These are phyloP conservation scores for Diadromus collaris DNA, from an alignment of 2,888 invertebrate genomes.

Conservation along the genomic window DNA sequence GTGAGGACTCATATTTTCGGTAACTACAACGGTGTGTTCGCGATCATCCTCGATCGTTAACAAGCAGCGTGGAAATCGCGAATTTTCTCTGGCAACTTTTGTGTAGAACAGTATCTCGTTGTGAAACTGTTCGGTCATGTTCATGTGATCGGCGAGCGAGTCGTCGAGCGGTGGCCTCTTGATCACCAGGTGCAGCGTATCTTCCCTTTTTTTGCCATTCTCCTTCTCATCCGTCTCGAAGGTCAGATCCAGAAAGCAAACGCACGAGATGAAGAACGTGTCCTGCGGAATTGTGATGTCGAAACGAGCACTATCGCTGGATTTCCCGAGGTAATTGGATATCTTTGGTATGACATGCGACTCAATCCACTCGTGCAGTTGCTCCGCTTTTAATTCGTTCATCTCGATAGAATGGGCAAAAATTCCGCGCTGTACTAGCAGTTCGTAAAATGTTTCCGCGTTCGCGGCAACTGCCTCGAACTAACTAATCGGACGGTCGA, in stretches of 20 bases:
- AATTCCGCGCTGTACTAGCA: neutral
- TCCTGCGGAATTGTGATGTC: constrained; percentile 59
- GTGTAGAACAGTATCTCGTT: constrained; percentile 76
- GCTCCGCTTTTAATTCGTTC: neutral
- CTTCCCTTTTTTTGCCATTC: neutral
- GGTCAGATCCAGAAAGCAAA: constrained; percentile 62
- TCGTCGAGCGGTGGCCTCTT: constrained; percentile 53
- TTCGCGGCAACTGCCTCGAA: neutral
- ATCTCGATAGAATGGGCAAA: neutral
- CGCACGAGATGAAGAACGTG: constrained; percentile 63
- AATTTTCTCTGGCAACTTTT: constrained; percentile 51
- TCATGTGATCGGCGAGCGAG: fast-evolving
- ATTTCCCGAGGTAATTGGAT: constrained; percentile 37
- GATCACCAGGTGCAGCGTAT: constrained; percentile 57
- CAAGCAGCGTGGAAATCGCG: constrained; percentile 58
- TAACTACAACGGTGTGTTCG: constrained; percentile 63
- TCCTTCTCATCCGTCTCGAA: constrained; percentile 17
- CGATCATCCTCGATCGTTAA: constrained; percentile 49
- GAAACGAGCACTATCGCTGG: constrained; percentile 51
- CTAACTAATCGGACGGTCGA: neutral
- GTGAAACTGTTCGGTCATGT: constrained; percentile 63
- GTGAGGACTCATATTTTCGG: constrained; percentile 67
- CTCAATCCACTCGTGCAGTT: constrained; percentile 56
- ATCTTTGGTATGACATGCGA: constrained; percentile 58
- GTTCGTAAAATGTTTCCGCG: neutral